phyloP scores from a whole-genome alignment of 2,797 vertebrate species.

The Propithecus deckenii region DNA sequence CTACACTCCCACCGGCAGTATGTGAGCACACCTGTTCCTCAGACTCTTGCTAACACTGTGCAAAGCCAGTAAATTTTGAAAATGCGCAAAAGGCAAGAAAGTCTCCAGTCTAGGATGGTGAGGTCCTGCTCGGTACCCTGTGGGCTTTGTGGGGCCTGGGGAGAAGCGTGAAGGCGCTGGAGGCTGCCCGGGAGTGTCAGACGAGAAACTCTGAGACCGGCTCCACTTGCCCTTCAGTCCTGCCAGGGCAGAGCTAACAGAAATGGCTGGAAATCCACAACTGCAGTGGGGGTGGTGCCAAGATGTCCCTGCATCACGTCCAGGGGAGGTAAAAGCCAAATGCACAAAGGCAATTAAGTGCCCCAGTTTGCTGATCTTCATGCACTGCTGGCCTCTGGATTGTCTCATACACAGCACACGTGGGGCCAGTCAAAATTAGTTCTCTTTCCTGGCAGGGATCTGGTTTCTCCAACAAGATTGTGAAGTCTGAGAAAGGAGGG shows the following conservation, averaged over 20 bases:
- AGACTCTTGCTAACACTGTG: rapidly evolving
- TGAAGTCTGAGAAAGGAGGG: background rate
- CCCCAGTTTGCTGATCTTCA: background rate
- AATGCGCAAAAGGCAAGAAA: background rate
- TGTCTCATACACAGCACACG: rapidly evolving
- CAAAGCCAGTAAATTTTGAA: background rate
- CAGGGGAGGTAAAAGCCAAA: background rate
- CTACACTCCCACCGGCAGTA: too few species aligned
- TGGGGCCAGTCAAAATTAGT: background rate
- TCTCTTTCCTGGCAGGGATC: background rate
- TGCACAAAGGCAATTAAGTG: background rate
- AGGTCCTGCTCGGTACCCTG: background rate
- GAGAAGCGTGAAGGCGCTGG: background rate
- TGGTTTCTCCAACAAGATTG: background rate
- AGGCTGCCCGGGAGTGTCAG: background rate
- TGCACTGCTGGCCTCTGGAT: background rate
- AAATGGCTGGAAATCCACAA: background rate
- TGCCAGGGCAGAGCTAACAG: background rate
- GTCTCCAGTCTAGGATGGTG: rapidly evolving
- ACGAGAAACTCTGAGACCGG: background rate
- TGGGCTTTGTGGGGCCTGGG: background rate
- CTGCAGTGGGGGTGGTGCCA: background rate
- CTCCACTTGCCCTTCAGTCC: background rate
- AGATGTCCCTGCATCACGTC: background rate
- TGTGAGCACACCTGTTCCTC: too few species aligned